Evolutionary conservation across 2,888 invertebrate species (phyloP).

Genomic region (Oscheius myriophilus): DNA sequence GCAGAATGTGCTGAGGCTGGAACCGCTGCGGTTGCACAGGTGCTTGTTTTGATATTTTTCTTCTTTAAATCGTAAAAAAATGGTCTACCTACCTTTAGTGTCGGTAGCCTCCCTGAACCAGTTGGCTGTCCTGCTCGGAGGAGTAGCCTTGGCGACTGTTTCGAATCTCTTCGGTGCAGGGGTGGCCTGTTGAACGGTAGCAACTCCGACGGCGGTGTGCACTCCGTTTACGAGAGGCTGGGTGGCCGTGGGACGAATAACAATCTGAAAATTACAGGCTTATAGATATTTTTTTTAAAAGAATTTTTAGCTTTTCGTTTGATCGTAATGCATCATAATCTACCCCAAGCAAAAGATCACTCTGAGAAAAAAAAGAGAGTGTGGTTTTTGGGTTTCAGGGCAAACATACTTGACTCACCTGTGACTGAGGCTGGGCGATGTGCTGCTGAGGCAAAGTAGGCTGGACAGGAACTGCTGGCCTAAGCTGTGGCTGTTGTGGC

Average conservation of each 20-base stretch:
- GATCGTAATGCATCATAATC: too few relatives aligned
- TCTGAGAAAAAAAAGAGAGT: too few relatives aligned
- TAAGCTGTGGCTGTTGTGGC: constrained; percentile 5
- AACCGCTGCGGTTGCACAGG: not conserved
- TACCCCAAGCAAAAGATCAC: too few relatives aligned
- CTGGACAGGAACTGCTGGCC: not conserved
- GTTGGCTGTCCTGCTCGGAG: constrained; percentile 28
- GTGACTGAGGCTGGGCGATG: not conserved
- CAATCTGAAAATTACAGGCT: constrained; percentile 1
- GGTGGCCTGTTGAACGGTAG: not conserved
- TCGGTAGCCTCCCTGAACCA: constrained; percentile 58
- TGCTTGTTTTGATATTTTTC: too few relatives aligned
- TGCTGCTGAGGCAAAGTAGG: not conserved
- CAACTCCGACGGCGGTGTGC: constrained; percentile 12
- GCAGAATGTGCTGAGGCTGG: not conserved
- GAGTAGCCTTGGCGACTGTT: constrained; percentile 1
- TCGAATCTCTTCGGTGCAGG: not conserved
- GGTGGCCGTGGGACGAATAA: not conserved
- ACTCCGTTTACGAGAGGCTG: too few relatives aligned
- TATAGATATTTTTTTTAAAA: too few relatives aligned
- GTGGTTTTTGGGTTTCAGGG: too few relatives aligned
- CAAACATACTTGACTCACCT: not conserved
- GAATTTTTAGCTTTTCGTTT: too few relatives aligned
- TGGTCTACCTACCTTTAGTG: constrained; percentile 34
- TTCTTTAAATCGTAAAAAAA: too few relatives aligned